Percentiles rank a stretch among this genome's conserved stretches.
These are phyloP conservation scores for Gastrophryne carolinensis DNA, from an alignment of 2,797 vertebrate species.

Conservation along the genomic window DNA sequence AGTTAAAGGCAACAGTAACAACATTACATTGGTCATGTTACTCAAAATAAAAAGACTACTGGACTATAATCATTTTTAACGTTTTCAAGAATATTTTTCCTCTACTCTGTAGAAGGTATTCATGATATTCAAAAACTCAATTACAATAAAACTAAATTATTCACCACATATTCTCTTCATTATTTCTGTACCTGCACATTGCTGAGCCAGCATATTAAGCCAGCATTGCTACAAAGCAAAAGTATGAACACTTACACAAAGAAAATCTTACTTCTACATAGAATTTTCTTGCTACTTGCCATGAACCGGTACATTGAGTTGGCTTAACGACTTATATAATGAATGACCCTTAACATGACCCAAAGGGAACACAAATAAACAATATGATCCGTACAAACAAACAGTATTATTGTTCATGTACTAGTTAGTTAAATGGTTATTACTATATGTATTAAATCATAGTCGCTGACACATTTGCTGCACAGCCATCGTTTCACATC, in stretches of 20 bases:
- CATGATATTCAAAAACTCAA: too few relatives aligned
- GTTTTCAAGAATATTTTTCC: too few relatives aligned
- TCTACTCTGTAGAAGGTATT: too few relatives aligned
- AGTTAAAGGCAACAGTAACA: too few relatives aligned
- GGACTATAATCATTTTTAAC: too few relatives aligned
- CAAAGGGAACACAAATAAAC: constrained; percentile 1
- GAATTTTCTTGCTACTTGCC: background rate
- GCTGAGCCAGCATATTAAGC: too few relatives aligned
- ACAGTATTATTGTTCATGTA: constrained; percentile 4
- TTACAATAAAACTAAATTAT: too few relatives aligned
- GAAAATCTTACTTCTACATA: background rate
- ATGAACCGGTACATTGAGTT: background rate
- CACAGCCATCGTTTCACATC: constrained; percentile 3
- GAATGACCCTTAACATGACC: constrained; percentile 19
- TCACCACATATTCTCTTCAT: too few relatives aligned
- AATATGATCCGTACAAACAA: constrained; percentile 21
- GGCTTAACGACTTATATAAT: constrained; percentile 3
- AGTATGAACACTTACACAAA: background rate
- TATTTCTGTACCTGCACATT: too few relatives aligned
- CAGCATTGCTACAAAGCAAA: too few relatives aligned
- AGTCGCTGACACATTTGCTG: background rate
- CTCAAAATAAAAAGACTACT: too few relatives aligned
- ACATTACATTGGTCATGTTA: too few relatives aligned
- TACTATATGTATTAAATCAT: background rate
- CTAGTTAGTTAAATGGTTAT: constrained; percentile 2